These are phyloP conservation scores for Cetonia aurata DNA, from an alignment of 2,888 invertebrate genomes.

Conservation along the genomic window DNA sequence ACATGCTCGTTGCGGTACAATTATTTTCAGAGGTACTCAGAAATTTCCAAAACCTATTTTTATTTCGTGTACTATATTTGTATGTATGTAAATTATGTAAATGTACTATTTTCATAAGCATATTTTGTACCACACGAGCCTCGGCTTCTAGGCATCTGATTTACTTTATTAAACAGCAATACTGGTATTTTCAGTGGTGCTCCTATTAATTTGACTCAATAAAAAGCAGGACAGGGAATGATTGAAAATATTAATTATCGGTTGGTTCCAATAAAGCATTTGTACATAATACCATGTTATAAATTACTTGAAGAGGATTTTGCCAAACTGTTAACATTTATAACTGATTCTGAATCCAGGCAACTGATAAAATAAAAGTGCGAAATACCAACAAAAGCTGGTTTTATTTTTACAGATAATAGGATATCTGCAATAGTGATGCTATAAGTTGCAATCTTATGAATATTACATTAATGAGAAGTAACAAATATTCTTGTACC, in stretches of 20 bases:
- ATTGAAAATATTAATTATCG: slow-evolving; percentile 47
- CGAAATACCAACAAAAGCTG: slow-evolving; percentile 48
- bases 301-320: slow-evolving; percentile 47
- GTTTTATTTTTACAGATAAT: slow-evolving; percentile 33
- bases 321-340: slow-evolving; percentile 52
- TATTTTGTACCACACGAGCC: slow-evolving; percentile 51
- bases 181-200: slow-evolving; percentile 43
- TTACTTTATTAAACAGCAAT: slow-evolving; percentile 44
- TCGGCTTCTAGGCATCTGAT: slow-evolving; percentile 46
- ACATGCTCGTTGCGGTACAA: slow-evolving; percentile 51
- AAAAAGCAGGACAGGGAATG: slow-evolving; percentile 45
- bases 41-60: slow-evolving; percentile 50
- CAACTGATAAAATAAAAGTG: slow-evolving; percentile 52
- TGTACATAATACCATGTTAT: slow-evolving; percentile 46
- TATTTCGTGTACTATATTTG: slow-evolving; percentile 51
- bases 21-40: slow-evolving; percentile 48
- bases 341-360: slow-evolving; percentile 50
- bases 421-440: too few relatives aligned
- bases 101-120: slow-evolving; percentile 51
- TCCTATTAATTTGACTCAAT: slow-evolving; percentile 43
- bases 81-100: slow-evolving; percentile 52
- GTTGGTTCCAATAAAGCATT: slow-evolving; percentile 48
- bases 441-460: too few relatives aligned
- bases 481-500: too few relatives aligned
- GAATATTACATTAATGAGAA: too few relatives aligned